These are phyloP conservation scores for Drosophila setifemur DNA, from an alignment of 1,140 invertebrate species.

Conservation along the genomic window DNA sequence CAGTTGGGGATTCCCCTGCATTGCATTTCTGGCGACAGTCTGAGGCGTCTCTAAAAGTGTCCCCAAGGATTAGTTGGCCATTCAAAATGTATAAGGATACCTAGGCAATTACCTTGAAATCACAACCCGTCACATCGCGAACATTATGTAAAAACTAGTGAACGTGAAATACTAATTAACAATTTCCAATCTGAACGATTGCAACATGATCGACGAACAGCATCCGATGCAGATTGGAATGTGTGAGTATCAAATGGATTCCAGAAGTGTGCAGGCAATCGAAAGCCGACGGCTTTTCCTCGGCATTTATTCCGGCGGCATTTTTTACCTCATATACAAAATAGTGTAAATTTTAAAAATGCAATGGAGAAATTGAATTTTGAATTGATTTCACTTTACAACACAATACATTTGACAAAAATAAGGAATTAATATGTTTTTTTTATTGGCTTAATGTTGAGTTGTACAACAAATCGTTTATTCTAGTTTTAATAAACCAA, in stretches of 20 bases:
- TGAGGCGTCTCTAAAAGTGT: neutral
- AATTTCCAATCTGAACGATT: neutral
- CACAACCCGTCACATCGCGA: conserved; percentile 18
- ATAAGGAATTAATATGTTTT: too few species aligned
- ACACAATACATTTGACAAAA: too few species aligned
- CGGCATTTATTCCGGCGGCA: conserved; percentile 42
- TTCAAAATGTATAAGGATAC: conserved; percentile 6
- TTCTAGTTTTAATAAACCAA: too few species aligned
- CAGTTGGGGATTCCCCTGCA: neutral
- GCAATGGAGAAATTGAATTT: too few species aligned
- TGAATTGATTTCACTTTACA: too few species aligned
- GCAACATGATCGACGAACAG: conserved; percentile 73
- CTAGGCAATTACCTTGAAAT: conserved; percentile 7
- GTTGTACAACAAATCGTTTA: too few species aligned
- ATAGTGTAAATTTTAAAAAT: too few species aligned
- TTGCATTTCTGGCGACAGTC: conserved; percentile 32
- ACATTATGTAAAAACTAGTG: conserved; percentile 16
- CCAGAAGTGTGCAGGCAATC: neutral
- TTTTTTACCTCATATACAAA: too few species aligned
- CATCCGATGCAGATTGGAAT: conserved; percentile 77
- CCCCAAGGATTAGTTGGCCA: too few species aligned
- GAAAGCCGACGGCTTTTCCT: conserved; percentile 45
- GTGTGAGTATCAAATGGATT: conserved; percentile 60
- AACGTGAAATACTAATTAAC: neutral
- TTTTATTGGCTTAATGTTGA: too few species aligned